Evolutionary conservation across 2,113 vertebrate genomes (phyloP), one percentile per base, ranked within the genome.

Genomic region (Psittacara wagleri): DNA sequence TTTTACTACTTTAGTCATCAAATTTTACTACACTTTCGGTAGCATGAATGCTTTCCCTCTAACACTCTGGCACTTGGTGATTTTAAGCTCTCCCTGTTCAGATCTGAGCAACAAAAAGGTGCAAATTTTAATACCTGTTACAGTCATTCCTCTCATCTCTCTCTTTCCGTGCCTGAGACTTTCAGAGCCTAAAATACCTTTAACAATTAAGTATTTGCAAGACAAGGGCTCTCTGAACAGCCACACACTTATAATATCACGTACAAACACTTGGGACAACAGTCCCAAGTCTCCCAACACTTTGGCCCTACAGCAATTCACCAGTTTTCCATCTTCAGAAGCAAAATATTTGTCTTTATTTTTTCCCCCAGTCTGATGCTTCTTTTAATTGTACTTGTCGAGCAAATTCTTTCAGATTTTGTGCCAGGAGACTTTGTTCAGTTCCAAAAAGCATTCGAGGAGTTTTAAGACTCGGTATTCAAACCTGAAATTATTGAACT

Each of bases 51-150:
- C 41, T 90, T 83, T 67, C 48, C 92, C 73, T 88, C 70, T 75
- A 90, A 83, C 76, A 84, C n/a, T 44, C 84, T 3, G 20, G 51
- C 48, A 82, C 35, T 84, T 35, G 39, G 70, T 85, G 75, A 93
- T 92, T 95, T 91, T 64, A 90, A 93, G 81, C 72, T 83, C 64
- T 94, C 46, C 25, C 27, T 72, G 31, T 62, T 92, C 78, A 94
- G 52, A 31, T 96, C 49, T 61, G 61, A 92, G 69, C 18, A 92
- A 89, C 69, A 75, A 74, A 89, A 81, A 61, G 48, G 44, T 93
- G 55, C 63, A 91, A 83, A 90, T 94, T 83, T 75, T 89, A 88
- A 95, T 95, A 81, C 68, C 67, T 91, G 76, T 69, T 94, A 87
- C 35, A 96, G 18, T 70, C 46, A 52, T 46, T 81, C 33, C 61